phyloP scores from a whole-genome alignment of 2,113 vertebrate species.

The Athene cunicularia region DNA sequence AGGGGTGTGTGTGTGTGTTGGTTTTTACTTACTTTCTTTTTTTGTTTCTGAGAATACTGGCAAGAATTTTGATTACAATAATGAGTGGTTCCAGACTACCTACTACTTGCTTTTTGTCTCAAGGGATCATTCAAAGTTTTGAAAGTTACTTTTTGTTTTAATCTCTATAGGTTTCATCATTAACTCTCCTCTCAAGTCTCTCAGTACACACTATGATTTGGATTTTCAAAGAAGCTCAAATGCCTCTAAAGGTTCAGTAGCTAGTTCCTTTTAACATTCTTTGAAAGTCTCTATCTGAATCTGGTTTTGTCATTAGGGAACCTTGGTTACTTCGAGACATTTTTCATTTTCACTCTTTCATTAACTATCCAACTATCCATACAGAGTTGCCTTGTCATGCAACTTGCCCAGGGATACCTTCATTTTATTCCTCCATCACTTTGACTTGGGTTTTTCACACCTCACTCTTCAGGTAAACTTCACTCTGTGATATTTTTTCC shows the following conservation, averaged over 20 bases:
- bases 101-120: not conserved
- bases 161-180: not conserved
- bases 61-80: not conserved
- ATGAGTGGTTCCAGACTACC: not conserved
- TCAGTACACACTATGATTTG: not conserved
- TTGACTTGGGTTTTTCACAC: not conserved
- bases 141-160: not conserved
- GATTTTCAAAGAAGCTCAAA: not conserved
- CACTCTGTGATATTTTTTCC: not conserved
- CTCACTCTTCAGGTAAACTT: not conserved
- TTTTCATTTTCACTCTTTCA: not conserved
- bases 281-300: not conserved
- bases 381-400: not conserved
- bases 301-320: not conserved
- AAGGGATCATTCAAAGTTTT: not conserved
- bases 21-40: not conserved
- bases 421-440: not conserved
- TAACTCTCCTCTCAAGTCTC: not conserved
- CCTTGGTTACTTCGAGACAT: not conserved
- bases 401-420: not conserved
- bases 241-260: not conserved
- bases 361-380: not conserved
- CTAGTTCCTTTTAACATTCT: not conserved
- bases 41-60: not conserved
- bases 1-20: accelerated